These are phyloP conservation scores for Pipistrellus pygmaeus DNA, from an alignment of 2,797 vertebrate species.

Conservation along the genomic window DNA sequence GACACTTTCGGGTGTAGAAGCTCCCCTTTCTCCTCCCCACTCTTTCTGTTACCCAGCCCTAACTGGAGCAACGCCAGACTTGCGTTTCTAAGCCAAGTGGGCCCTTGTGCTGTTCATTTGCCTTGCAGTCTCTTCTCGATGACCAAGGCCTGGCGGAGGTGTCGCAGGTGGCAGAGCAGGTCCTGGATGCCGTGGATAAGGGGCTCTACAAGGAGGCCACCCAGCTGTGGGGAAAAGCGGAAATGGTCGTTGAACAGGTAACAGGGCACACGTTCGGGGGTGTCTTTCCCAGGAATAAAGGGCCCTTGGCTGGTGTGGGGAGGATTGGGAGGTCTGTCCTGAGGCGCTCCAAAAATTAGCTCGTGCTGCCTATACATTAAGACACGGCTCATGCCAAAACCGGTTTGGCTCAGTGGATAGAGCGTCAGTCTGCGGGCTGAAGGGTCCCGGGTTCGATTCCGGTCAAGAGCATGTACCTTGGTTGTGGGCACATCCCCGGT, in stretches of 20 bases:
- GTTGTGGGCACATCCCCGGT: too few relatives aligned
- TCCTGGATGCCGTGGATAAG: slow-evolving; percentile 91
- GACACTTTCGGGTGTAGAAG: rapidly evolving
- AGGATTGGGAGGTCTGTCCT: neutral
- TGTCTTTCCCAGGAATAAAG: neutral
- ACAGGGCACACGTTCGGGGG: neutral
- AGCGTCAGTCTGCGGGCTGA: too few relatives aligned
- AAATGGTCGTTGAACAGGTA: slow-evolving; percentile 93
- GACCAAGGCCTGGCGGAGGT: slow-evolving; percentile 93
- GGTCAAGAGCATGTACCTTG: too few relatives aligned
- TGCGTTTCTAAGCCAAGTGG: neutral
- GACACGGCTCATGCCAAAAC: rapidly evolving
- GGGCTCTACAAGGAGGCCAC: slow-evolving; percentile 91
- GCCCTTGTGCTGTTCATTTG: slow-evolving; percentile 43
- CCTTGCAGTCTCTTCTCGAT: slow-evolving; percentile 94
- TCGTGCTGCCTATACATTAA: neutral
- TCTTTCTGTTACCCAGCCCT: neutral
- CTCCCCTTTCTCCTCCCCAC: neutral
- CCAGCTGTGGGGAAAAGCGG: slow-evolving; percentile 92
- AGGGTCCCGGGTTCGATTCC: too few relatives aligned
- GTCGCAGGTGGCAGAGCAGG: slow-evolving; percentile 89
- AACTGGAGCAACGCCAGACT: neutral
- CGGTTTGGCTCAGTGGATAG: too few relatives aligned
- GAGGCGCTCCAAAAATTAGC: neutral
- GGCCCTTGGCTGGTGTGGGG: neutral